Evolutionary conservation across 2,797 vertebrate genomes (phyloP), one percentile per base, ranked within the genome.

Genomic region (Halcyon badia): DNA sequence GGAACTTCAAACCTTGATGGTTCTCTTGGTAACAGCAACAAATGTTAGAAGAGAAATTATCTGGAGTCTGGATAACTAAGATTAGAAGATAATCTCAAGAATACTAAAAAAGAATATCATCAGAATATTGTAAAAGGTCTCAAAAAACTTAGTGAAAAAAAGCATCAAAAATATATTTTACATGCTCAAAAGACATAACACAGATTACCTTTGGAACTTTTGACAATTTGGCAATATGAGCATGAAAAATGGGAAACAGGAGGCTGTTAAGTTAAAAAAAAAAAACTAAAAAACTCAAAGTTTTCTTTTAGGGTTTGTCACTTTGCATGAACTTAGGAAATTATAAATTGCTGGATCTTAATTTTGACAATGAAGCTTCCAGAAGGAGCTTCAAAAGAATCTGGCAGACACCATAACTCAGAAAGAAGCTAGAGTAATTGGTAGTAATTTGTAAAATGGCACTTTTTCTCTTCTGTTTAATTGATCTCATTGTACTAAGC

Each of bases 401-500:
- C 60, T 83, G 48, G 62, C 11, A 89, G 48, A 81, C 54, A 35
- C 58, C 17, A 9, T 28, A 78, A 64, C 28, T 96, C 81, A 79
- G 64, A 82, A 91, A 84, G 66, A 66, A 94, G 33, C 25, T 64
- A 77, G 31, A 84, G 56, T 80, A 93, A 96, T 37, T 78, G 41
- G n/a, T 66, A 90, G 28, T 31, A 86, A 88, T 95, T 92, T 83
- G 56, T 66, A 75, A 37, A 7, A 93, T 70, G 60, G 42, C 3
- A 6, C 35, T 49, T 82, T 95, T 92, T 78, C 25, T 95, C 66
- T 87, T 42, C 37, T 90, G 17, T 92, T 97, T 94, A 90, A 83
- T 85, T 76, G 75, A 81, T 68, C 17, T 78, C 37, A 57, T 42
- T 89, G 72, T 75, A 70, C 49, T 56, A 42, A 83, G 62, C 60